A percentile compares a stretch with the other conserved stretches of the same genome.
Evolutionary conservation across 2,888 invertebrate species (phyloP).

Genomic region (Urechis unicinctus): DNA sequence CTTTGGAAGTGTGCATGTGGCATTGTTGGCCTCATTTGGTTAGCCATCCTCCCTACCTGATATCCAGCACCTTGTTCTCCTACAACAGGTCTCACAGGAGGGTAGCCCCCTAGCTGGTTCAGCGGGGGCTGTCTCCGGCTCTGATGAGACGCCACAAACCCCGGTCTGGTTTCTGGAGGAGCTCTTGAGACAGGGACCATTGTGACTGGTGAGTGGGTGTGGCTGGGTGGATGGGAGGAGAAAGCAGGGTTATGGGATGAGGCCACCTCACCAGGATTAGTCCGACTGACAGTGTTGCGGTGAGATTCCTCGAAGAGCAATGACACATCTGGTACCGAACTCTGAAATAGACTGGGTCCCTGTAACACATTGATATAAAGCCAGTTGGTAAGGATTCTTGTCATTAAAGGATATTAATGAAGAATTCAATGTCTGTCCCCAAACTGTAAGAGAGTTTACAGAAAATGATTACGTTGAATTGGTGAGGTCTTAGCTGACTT

Average conservation of each 20-base stretch:
- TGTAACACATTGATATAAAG: constrained; percentile 16
- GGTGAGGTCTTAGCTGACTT: constrained; percentile 33
- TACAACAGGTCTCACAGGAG: too few relatives aligned
- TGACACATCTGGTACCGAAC: constrained; percentile 46
- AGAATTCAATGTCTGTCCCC: too few relatives aligned
- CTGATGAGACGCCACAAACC: not conserved
- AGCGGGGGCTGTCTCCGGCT: not conserved
- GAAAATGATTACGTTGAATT: constrained; percentile 27
- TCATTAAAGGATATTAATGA: too few relatives aligned
- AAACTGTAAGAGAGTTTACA: too few relatives aligned
- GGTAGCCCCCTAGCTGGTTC: too few relatives aligned
- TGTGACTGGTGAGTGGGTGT: not conserved
- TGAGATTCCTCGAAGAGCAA: constrained; percentile 26
- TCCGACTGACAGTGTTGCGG: too few relatives aligned
- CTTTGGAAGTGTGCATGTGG: too few relatives aligned
- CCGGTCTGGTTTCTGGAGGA: not conserved
- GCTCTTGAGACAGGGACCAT: not conserved
- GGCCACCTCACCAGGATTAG: not conserved
- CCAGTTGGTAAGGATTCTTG: too few relatives aligned
- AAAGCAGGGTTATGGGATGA: not conserved
- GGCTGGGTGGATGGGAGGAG: not conserved
- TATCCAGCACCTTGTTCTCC: too few relatives aligned
- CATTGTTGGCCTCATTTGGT: too few relatives aligned
- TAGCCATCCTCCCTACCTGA: too few relatives aligned
- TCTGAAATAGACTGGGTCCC: constrained; percentile 32